Evolutionary conservation across 2,888 invertebrate species (phyloP).

Genomic region (Drosophila monieri): DNA sequence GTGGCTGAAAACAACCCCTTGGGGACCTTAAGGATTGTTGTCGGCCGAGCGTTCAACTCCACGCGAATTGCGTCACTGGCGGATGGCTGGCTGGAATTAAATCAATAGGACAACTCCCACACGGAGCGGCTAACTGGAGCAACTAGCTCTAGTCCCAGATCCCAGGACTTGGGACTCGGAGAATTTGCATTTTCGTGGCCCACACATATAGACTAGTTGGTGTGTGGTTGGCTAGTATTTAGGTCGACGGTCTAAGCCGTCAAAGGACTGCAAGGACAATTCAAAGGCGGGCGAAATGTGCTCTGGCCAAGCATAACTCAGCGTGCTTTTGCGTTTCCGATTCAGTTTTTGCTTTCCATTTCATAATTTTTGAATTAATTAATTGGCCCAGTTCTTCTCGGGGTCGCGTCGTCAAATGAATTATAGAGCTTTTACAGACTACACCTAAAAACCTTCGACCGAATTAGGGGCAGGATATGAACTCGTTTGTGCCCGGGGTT

Average conservation of each 20-base stretch:
- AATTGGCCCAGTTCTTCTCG: constrained; percentile 55
- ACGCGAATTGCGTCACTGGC: constrained; percentile 68
- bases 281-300: constrained; percentile 59
- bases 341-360: constrained; percentile 31
- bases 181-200: constrained; percentile 65
- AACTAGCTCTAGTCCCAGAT: constrained; percentile 19
- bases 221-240: constrained; percentile 50
- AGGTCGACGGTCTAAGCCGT: constrained; percentile 44
- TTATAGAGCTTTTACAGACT: constrained; percentile 43
- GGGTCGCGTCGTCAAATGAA: constrained; percentile 53
- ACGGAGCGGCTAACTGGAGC: constrained; percentile 50
- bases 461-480: constrained; percentile 36
- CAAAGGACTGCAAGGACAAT: constrained; percentile 66
- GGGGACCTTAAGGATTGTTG: constrained; percentile 60
- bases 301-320: constrained; percentile 56
- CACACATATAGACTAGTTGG: constrained; percentile 13
- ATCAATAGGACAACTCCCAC: constrained; percentile 79
- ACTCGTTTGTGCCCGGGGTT: constrained; percentile 17
- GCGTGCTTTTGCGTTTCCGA: constrained; percentile 34
- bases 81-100: constrained; percentile 61
- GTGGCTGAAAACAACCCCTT: constrained; percentile 71
- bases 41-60: constrained; percentile 66
- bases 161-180: constrained; percentile 27
- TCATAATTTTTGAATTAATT: constrained; percentile 68
- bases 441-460: constrained; percentile 37